Percentiles rank a stretch among this genome's conserved stretches.
These are phyloP conservation scores for Sepiola atlantica DNA, from an alignment of 2,888 invertebrate genomes.

Conservation along the genomic window DNA sequence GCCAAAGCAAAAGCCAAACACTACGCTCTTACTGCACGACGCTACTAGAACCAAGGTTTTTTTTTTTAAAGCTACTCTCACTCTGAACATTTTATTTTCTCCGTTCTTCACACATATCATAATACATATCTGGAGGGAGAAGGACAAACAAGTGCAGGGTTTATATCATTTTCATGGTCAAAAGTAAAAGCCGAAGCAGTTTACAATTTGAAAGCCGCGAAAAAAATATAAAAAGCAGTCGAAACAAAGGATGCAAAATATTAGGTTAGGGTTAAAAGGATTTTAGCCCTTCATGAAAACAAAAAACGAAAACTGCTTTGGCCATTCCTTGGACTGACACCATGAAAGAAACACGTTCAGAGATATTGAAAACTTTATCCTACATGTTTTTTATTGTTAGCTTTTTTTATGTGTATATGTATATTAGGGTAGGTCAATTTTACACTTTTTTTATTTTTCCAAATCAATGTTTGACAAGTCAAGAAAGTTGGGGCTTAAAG, in stretches of 20 bases:
- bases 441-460: too few species aligned
- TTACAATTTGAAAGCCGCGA: too few species aligned
- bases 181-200: background rate
- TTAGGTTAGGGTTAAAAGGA: too few species aligned
- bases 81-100: background rate
- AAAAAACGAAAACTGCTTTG: too few species aligned
- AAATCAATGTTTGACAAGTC: too few species aligned
- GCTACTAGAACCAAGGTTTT: background rate
- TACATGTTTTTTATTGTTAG: background rate
- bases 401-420: background rate
- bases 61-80: background rate
- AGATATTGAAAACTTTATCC: background rate
- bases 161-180: background rate
- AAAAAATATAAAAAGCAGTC: too few species aligned
- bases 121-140: background rate
- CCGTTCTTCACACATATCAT: background rate
- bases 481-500: too few species aligned
- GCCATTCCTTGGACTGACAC: background rate
- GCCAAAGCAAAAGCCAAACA: slow-evolving; percentile 39
- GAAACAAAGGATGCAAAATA: too few species aligned
- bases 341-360: background rate
- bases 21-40: background rate
- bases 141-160: background rate
- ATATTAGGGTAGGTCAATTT: too few species aligned
- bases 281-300: too few species aligned